A percentile compares a stretch with the other conserved stretches of the same genome.
phyloP scores from a whole-genome alignment of 2,888 invertebrate species.

The Thereva unica region DNA sequence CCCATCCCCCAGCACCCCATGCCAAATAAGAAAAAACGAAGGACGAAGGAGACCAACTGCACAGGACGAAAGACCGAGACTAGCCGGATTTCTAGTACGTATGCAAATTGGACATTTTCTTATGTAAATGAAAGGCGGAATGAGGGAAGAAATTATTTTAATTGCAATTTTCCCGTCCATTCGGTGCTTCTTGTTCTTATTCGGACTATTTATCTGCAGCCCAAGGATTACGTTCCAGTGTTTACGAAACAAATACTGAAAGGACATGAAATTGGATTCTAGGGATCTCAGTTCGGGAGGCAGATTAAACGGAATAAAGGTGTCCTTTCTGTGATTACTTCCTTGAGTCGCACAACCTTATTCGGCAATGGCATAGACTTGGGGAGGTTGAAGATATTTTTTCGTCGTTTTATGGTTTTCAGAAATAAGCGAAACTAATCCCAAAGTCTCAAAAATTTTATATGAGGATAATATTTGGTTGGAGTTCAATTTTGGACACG shows the following conservation, averaged over 20 bases:
- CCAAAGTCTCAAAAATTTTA: too few relatives aligned
- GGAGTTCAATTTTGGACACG: too few relatives aligned
- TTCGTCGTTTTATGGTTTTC: too few relatives aligned
- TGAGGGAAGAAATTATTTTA: constrained; percentile 41
- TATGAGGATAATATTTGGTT: too few relatives aligned
- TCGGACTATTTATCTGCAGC: constrained; percentile 26
- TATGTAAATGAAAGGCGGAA: constrained; percentile 40
- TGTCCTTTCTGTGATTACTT: constrained; percentile 39
- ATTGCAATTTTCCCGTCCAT: constrained; percentile 40
- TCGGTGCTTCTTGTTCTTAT: constrained; percentile 30
- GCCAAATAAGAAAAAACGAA: neutral
- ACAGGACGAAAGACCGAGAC: constrained; percentile 28
- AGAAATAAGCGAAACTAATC: too few relatives aligned
- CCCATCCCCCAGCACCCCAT: too few relatives aligned
- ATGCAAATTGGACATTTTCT: constrained; percentile 42
- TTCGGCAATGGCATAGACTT: too few relatives aligned
- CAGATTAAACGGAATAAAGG: constrained; percentile 39
- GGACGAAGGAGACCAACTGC: constrained; percentile 2
- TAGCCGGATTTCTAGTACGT: constrained; percentile 32
- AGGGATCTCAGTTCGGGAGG: constrained; percentile 23
- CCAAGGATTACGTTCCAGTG: constrained; percentile 32
- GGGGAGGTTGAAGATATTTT: too few relatives aligned
- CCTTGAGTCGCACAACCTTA: neutral
- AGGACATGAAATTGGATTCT: constrained; percentile 38
- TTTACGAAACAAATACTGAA: constrained; percentile 41